phyloP scores from a whole-genome alignment of 2,113 vertebrate species.

The Galbula dea region DNA sequence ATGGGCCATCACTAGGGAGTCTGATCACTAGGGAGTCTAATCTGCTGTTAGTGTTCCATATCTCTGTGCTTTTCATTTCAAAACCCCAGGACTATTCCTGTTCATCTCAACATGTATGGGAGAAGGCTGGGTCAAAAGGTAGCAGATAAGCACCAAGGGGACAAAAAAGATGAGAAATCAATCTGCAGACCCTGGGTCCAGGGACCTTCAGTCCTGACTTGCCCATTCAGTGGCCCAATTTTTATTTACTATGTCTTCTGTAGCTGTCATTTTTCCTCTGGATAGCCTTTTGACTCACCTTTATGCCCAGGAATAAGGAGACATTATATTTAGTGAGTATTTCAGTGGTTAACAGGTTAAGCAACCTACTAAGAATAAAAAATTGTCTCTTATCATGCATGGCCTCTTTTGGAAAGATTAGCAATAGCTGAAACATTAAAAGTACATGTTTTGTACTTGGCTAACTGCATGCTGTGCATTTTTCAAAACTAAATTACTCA shows the following conservation, averaged over 20 bases:
- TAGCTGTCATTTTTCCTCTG: not conserved
- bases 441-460: constrained; percentile 59
- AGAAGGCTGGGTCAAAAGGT: constrained; percentile 43
- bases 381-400: constrained; percentile 26
- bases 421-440: constrained; percentile 51
- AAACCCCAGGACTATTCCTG: constrained; percentile 25
- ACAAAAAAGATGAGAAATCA: not conserved
- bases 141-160: constrained; percentile 38
- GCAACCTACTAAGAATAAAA: constrained; percentile 27
- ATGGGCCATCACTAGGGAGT: not conserved
- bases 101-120: not conserved
- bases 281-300: not conserved
- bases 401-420: constrained; percentile 51
- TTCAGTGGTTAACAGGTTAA: constrained; percentile 5
- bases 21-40: no score
- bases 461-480: constrained; percentile 40
- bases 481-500: constrained; percentile 61
- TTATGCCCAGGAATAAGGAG: not conserved
- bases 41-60: constrained; percentile 29
- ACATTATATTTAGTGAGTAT: not conserved
- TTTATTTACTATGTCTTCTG: not conserved
- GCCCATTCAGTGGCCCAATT: not conserved
- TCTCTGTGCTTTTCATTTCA: constrained; percentile 51
- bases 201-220: not conserved
- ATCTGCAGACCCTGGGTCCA: not conserved